Evolutionary conservation across 1,140 invertebrate genomes (phyloP), one percentile per base, ranked within the genome.

Genomic region (Parasteatoda tepidariorum): DNA sequence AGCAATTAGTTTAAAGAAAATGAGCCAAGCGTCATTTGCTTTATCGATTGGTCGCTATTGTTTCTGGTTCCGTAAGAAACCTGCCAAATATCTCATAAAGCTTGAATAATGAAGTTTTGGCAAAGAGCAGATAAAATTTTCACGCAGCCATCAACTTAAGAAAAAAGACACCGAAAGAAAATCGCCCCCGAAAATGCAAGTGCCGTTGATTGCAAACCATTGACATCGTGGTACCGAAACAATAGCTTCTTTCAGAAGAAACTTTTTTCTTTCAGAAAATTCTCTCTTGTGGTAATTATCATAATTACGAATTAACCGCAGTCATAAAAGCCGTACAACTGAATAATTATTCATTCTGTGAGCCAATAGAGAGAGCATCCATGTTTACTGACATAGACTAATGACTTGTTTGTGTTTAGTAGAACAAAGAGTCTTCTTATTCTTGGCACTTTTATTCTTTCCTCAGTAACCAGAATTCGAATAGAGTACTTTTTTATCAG

Each of bases 251-350:
- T 62, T 48, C 24, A 76, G 59, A 31, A 30, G 61, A 48, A 22
- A 31, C 18, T 76, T 64, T 74, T 74, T 34, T 15, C n/a, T 64
- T 64, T n/a, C 18, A 31, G 26, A 61, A 55, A 9, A 34, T 26
- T 64, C 38, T 48, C 18, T 61, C 22, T 38, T 28, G 64, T 11
- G 38, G 64, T 79, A 79, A 79, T 79, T 79, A 79, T 79, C 75
- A 79, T 79, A 79, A 79, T 68, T 68, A 79, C 64, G 75, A 79
- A 79, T 79, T 79, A 79, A 68, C 62, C 75, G 64, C 75, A 68
- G 62, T 68, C 64, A 68, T 79, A 67, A 79, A 66, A 79, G 24
- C 75, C 48, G 33, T 38, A 57, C 28, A 64, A 76, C 28, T 61
- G 54, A 64, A 61, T 76, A 76, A 76, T 76, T 76, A 68, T 64